Base-by-base conservation (phyloP, 2,888 invertebrate species). In the Saturnia japonica region DNA sequence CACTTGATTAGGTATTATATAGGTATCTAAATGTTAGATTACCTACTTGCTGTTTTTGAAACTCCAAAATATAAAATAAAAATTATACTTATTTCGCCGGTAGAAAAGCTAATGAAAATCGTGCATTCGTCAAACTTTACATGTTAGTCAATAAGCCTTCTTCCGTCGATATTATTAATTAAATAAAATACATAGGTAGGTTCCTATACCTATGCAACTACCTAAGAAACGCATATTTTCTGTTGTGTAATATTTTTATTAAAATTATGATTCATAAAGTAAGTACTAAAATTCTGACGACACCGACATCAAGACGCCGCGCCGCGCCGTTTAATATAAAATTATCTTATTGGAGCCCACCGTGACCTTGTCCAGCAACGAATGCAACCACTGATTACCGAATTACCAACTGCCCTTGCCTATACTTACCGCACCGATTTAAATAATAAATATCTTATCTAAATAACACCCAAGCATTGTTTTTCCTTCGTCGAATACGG, bases 381-480 rank as follows among this genome's bases (percentile, higher is more conserved):
- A 85, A 86, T 82, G 84, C 83, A 91, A 89, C 93, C 91, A 82
- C 84, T 91, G 86, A 94, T 94, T 94, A 94, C 93, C 92, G 88
- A 94, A 94, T 94, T 93, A 94, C 93, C 88, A 83, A 74, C 82
- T 83, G 80, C 82, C 82, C 82, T 88, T 84, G 85, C 83, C 93
- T 94, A 94, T 94, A 94, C 91, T 94, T 94, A 94, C 83, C 82
- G 82, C 85, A 83, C 85, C 88, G 91, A 91, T 93, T 93, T 92
- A 92, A 93, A 94, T 94, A 93, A 93, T 93, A 94, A 92, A 93
- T 92, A 93, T 91, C 88, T 91, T 91, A 91, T 89, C 91, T 90
- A 91, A 93, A 93, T 92, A 93, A 92, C 91, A 91, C 85, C 86
- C 83, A 83, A 83, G 83, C 91, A 91, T 91, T 91, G 91, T 90